These are phyloP conservation scores for Yponomeuta cagnagella DNA, from an alignment of 2,888 invertebrate species.

Conservation along the genomic window DNA sequence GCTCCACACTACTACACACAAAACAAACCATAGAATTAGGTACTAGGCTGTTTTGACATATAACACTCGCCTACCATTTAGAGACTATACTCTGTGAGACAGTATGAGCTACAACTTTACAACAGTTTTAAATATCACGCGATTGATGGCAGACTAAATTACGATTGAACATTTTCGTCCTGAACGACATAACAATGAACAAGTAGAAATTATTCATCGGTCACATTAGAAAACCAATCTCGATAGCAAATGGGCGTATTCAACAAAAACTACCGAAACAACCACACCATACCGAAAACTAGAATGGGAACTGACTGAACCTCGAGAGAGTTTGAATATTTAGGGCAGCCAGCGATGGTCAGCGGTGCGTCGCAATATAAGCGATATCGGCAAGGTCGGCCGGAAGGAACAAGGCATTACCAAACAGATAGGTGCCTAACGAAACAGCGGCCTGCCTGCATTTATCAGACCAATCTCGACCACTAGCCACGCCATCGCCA, in stretches of 20 bases:
- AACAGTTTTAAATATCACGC: too few relatives aligned
- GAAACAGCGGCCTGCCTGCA: constrained; percentile 41
- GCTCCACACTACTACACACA: neutral
- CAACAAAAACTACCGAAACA: neutral
- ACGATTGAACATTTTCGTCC: too few relatives aligned
- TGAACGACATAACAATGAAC: too few relatives aligned
- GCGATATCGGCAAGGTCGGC: constrained; percentile 53
- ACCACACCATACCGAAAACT: neutral
- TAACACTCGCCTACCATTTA: too few relatives aligned
- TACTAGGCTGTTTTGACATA: too few relatives aligned
- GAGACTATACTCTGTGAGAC: too few relatives aligned
- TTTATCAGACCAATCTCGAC: constrained; percentile 55
- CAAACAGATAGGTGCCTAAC: constrained; percentile 53
- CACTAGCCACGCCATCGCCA: constrained; percentile 30
- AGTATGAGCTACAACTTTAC: too few relatives aligned
- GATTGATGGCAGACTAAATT: too few relatives aligned
- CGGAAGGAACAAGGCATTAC: constrained; percentile 63
- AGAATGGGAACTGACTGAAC: neutral
- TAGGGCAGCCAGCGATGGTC: constrained; percentile 3
- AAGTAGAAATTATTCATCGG: too few relatives aligned
- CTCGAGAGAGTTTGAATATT: neutral
- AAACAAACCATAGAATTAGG: too few relatives aligned
- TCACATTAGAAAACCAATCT: too few relatives aligned
- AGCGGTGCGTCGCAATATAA: constrained; percentile 27
- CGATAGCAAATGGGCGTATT: too few relatives aligned